Evolutionary conservation across 2,113 vertebrate genomes (phyloP).

Genomic region (Callipepla californica): DNA sequence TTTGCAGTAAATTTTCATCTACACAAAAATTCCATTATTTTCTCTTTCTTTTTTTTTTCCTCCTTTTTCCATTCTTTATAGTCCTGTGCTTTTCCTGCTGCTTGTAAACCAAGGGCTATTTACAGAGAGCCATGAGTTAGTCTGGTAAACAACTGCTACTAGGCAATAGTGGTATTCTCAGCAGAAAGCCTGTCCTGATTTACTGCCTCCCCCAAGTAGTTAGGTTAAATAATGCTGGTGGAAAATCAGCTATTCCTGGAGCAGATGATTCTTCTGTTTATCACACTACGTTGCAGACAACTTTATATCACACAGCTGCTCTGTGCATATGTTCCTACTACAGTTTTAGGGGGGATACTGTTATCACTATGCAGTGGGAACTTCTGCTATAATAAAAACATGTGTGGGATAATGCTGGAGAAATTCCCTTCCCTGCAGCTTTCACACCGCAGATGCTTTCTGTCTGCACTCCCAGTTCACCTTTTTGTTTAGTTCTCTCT

Average conservation of each 20-base stretch:
- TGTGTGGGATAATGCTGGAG: slow-evolving; percentile 58
- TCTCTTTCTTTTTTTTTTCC: not conserved
- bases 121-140: not conserved
- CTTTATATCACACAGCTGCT: slow-evolving; percentile 62
- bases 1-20: not conserved
- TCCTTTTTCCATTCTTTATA: not conserved
- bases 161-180: not conserved
- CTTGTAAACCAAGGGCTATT: not conserved
- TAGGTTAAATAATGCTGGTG: slow-evolving; percentile 54
- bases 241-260: slow-evolving; percentile 53
- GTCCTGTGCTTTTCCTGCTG: not conserved
- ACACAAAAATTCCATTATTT: not conserved
- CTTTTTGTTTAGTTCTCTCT: not conserved
- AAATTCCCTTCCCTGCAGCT: slow-evolving; percentile 55
- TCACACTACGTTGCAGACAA: slow-evolving; percentile 39
- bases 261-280: slow-evolving; percentile 62
- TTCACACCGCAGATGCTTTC: slow-evolving; percentile 30
- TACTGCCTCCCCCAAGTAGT: slow-evolving; percentile 6
- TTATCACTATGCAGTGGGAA: slow-evolving; percentile 8
- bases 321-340: slow-evolving; percentile 52
- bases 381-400: slow-evolving; percentile 68
- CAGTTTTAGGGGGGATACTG: slow-evolving; percentile 35
- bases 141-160: not conserved
- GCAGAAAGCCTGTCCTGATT: slow-evolving; percentile 42
- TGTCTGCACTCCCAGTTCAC: not conserved